Percentiles rank a stretch among this genome's conserved stretches.
Evolutionary conservation across 2,113 vertebrate species (phyloP).

Genomic region (Rhinoptilus africanus): DNA sequence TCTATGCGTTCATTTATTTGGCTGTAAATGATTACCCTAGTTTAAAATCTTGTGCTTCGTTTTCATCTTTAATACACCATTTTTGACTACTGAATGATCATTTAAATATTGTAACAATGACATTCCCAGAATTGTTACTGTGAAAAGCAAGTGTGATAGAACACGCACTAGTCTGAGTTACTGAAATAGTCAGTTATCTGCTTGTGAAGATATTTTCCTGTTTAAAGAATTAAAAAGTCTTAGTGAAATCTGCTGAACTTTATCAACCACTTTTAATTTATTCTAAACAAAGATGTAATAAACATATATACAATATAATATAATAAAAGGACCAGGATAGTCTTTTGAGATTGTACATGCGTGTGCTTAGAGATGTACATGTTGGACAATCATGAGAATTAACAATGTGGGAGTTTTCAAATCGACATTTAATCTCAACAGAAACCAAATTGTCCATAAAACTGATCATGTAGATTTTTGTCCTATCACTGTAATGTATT

Average conservation of each 20-base stretch:
- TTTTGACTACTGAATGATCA: background rate
- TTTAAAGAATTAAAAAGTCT: background rate
- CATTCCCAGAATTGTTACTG: background rate
- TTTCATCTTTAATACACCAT: background rate
- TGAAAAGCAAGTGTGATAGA: background rate
- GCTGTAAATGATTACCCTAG: background rate
- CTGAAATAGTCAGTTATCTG: background rate
- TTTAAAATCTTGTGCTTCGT: background rate
- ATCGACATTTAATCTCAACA: background rate
- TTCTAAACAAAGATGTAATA: background rate
- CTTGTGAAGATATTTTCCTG: background rate
- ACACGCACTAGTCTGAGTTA: background rate
- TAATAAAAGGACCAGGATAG: background rate
- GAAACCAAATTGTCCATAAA: background rate
- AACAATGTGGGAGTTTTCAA: background rate
- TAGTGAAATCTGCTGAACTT: background rate
- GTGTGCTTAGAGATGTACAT: background rate
- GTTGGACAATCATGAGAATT: background rate
- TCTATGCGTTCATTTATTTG: background rate
- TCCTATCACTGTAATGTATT: background rate
- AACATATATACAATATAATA: background rate
- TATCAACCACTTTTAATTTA: background rate
- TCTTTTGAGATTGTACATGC: background rate
- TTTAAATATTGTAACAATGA: background rate
- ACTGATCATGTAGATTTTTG: background rate